A percentile compares a stretch with the other conserved stretches of the same genome.
Conservation (phyloP, 2,888 invertebrate species). For the Athalia rosae region DNA sequence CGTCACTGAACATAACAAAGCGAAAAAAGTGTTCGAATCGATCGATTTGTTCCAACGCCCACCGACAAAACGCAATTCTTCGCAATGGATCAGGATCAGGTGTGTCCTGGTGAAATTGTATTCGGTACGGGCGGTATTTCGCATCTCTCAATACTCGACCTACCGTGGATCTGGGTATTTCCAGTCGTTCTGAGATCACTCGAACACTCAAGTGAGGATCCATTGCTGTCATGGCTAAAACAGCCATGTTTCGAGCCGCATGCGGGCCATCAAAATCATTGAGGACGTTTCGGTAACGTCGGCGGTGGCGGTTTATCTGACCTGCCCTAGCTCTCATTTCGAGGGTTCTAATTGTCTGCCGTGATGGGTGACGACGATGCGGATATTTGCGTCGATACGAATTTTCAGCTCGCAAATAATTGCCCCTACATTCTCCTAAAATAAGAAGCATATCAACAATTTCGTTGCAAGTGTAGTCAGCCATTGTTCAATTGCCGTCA, state of each 20-base stretch:
- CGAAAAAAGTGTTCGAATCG: not conserved
- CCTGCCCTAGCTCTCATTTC: not conserved
- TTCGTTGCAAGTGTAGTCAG: conserved; percentile 46
- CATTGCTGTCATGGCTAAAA: conserved; percentile 17
- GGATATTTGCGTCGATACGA: conserved; percentile 5
- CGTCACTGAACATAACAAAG: conserved; percentile 11
- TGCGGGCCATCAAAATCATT: conserved; percentile 2
- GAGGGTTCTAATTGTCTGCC: not conserved
- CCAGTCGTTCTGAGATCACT: not conserved
- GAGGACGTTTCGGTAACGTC: conserved; percentile 9
- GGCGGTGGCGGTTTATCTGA: not conserved
- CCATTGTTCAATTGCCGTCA: conserved; percentile 30
- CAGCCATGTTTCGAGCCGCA: conserved; percentile 6
- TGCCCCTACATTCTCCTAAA: conserved; percentile 45
- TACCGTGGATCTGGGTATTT: not conserved
- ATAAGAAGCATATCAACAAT: conserved; percentile 47
- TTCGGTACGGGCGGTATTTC: conserved; percentile 1
- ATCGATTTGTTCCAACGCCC: not conserved
- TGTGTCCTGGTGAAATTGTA: not conserved
- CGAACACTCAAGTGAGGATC: conserved; percentile 6
- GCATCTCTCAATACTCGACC: conserved; percentile 1
- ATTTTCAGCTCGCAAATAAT: conserved; percentile 3
- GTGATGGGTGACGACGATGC: not conserved
- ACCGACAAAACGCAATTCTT: conserved; percentile 12
- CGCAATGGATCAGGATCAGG: not conserved